phyloP scores from a whole-genome alignment of 2,113 vertebrate species.

The Plotosus lineatus region DNA sequence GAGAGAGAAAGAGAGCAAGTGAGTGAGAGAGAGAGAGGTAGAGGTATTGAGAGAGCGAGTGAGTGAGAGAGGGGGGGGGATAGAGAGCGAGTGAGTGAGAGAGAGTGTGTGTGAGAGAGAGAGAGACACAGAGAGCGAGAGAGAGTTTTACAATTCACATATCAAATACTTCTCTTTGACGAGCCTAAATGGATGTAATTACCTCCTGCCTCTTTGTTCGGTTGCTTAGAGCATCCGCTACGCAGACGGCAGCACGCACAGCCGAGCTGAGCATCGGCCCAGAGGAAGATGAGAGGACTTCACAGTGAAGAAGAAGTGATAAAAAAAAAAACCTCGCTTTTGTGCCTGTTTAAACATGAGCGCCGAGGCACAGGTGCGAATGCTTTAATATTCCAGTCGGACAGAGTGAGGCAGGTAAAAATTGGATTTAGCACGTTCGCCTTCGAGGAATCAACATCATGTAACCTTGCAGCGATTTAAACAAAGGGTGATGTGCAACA shows the following conservation, averaged over 20 bases:
- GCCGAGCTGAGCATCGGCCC: background rate
- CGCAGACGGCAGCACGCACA: slow-evolving; percentile 51
- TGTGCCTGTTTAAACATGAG: slow-evolving; percentile 48
- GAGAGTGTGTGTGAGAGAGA: too few species aligned
- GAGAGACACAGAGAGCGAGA: slow-evolving; percentile 36
- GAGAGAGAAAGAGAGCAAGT: too few species aligned
- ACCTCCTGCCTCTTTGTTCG: slow-evolving; percentile 49
- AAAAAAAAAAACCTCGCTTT: background rate
- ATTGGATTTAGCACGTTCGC: slow-evolving; percentile 34
- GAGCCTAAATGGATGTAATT: slow-evolving; percentile 60
- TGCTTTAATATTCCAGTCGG: slow-evolving; percentile 21
- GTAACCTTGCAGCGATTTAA: slow-evolving; percentile 27
- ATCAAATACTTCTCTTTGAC: slow-evolving; percentile 58
- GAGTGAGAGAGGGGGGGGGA: too few species aligned
- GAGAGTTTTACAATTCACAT: slow-evolving; percentile 57
- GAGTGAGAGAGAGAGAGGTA: background rate
- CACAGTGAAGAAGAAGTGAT: background rate
- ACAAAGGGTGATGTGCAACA: background rate
- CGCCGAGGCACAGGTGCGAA: slow-evolving; percentile 27
- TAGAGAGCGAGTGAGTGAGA: too few species aligned
- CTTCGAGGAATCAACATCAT: slow-evolving; percentile 31
- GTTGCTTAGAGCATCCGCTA: slow-evolving; percentile 49
- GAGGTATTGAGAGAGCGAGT: slow-evolving; percentile 37
- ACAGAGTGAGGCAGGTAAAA: slow-evolving; percentile 12
- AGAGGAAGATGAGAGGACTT: slow-evolving; percentile 1